Base-by-base conservation (phyloP, 2,113 vertebrate genomes). In the Thamnophis sirtalis region DNA sequence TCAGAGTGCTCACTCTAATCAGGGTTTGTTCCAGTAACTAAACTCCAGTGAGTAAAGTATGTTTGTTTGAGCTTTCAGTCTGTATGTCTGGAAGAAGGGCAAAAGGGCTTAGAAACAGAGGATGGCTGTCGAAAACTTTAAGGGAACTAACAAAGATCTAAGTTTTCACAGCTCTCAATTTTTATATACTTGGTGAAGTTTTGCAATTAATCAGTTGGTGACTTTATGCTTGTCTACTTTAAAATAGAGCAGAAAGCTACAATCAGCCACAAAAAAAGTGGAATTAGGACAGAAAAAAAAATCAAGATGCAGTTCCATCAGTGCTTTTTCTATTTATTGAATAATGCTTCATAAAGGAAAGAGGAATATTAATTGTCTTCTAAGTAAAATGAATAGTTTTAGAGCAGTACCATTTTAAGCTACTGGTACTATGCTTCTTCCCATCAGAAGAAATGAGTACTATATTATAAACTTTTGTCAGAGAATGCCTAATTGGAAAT, bases 361-460 rank as follows among this genome's bases (percentile, higher is more conserved):
- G 94, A 93, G 80, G 6, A 68, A 95, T 92, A 92, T 93, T 63
- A 93, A 94, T 95, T 95, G 93, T 93, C 94, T 92, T 92, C 94
- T 95, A 94, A 95, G 94, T 92, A 93, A 43, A n/a, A 87, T 89
- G 60, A 63, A 63, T 63, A 28, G 60, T n/a, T 63, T 63, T 9
- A 60, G 13, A 28, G 50, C 11, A 43, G 1, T 9, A 51, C 53
- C 15, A 21, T 87, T 87, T 53, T 26, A 48, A 43, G 24, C 24
- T 60, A 26, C 22, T 60, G 22, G 22, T 60, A 9, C 56, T 58
- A 9, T 58, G 56, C 88, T 91, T 95, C 90, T 95, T 63, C 93
- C 94, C 88, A 49, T n/a, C 92, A 63, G 89, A 94, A 89, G 22
- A 60, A 60, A 60, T 58, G 56, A 26, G 9, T 60, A 60, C 22